Conservation (phyloP, 2,113 vertebrate species). For the Dromiciops gliroides region DNA sequence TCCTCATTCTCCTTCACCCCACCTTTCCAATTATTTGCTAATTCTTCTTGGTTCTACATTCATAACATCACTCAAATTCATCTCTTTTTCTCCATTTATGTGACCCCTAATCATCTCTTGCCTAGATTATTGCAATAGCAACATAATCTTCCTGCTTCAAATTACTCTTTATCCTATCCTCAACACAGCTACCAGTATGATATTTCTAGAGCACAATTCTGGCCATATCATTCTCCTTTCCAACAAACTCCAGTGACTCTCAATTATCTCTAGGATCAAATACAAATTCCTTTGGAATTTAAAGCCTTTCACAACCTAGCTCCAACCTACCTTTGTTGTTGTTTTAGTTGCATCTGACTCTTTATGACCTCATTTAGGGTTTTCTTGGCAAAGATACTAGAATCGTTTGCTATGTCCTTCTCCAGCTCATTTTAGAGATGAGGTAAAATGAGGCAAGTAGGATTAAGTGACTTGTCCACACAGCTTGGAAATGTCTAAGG, state of each 20-base stretch:
- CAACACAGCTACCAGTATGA: not conserved
- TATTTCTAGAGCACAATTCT: not conserved
- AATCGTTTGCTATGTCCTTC: not conserved
- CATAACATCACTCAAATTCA: not conserved
- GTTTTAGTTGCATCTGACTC: not conserved
- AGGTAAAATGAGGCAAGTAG: not conserved
- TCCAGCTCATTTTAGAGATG: not conserved
- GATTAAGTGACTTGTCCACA: not conserved
- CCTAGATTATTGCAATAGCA: not conserved
- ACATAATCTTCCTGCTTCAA: not conserved
- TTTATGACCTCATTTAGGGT: not conserved
- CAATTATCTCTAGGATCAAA: not conserved
- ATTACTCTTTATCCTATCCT: not conserved
- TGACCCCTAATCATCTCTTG: not conserved
- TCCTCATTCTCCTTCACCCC: not conserved
- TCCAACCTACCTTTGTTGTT: not conserved
- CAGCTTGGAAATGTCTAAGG: not conserved
- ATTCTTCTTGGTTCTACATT: not conserved
- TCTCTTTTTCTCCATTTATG: not conserved
- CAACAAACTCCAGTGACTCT: not conserved
- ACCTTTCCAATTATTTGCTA: not conserved
- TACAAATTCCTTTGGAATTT: not conserved
- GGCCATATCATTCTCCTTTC: not conserved
- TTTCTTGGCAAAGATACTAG: not conserved
- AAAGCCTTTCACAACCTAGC: not conserved